These are phyloP conservation scores for Agriopis leucophaearia DNA, from an alignment of 2,888 invertebrate species.

Conservation along the genomic window DNA sequence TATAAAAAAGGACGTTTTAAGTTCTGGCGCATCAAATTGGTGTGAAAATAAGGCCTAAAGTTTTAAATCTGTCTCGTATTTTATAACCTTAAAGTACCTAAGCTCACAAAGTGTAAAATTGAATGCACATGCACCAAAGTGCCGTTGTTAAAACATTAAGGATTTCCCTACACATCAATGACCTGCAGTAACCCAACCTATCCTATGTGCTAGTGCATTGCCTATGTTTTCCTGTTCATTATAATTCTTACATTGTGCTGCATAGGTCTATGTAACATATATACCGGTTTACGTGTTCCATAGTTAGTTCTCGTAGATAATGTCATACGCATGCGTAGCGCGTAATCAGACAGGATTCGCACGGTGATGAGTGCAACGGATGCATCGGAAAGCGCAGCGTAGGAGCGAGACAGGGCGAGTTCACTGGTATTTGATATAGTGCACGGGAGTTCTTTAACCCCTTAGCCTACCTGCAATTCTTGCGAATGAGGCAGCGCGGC, in stretches of 20 bases:
- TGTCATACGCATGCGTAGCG: constrained; percentile 82
- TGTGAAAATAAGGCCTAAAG: too few species aligned
- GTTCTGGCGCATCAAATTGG: too few species aligned
- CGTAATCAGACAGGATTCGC: constrained; percentile 84
- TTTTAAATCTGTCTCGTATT: too few species aligned
- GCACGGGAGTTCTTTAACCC: constrained; percentile 86
- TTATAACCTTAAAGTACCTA: too few species aligned
- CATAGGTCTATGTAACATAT: constrained; percentile 56
- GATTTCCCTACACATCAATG: constrained; percentile 44
- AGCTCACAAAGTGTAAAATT: neutral
- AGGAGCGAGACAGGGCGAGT: constrained; percentile 77
- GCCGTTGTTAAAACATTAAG: constrained; percentile 35
- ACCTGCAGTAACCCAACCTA: constrained; percentile 47
- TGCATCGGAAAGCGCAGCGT: constrained; percentile 74
- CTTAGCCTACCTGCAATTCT: constrained; percentile 86
- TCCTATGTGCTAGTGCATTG: constrained; percentile 47
- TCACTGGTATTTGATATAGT: constrained; percentile 87
- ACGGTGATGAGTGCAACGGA: constrained; percentile 75
- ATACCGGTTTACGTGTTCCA: constrained; percentile 66
- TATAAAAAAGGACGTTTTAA: too few species aligned
- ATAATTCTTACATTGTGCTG: constrained; percentile 47
- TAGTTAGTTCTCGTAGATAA: constrained; percentile 73
- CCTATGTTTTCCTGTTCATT: constrained; percentile 51
- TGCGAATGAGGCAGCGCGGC: constrained; percentile 85
- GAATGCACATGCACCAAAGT: constrained; percentile 29